Base-by-base conservation (phyloP, 2,888 invertebrate genomes). In the Tipula vernalis region DNA sequence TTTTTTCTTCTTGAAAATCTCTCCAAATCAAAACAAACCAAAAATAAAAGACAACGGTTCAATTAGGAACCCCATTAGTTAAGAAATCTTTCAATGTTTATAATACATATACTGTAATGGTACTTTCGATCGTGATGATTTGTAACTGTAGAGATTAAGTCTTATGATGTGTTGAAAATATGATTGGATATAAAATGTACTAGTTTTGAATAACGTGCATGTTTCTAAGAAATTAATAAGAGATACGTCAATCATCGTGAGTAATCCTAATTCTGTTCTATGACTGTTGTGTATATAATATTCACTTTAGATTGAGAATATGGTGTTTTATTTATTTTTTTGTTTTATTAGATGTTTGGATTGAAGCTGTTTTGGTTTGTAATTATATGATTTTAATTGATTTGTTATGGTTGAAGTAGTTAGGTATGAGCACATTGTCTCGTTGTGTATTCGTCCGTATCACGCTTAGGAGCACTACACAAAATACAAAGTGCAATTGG, bases 51-150 rank as follows among this genome's bases (percentile, higher is more conserved):
- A 71, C 71, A 71, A 71, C 71, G 71, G 71, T 71, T 71, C 71
- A 71, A 71, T 71, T 71, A 71, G 71, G 71, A 71, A 71, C 71
- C 71, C 71, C 71, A 71, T 71, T 71, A 71, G 71, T 71, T 71
- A 28, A 71, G 71, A 71, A 71, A 71, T 71, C 71, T 71, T 71
- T 28, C 28, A 71, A 28, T 71, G 71, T 71, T 71, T 71, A 71
- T 71, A 6, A 71, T 71, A 71, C 71, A 71, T 71, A 71, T 28
- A 71, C 28, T 28, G 28, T 28, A 28, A 71, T 71, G 71, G 71
- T 71, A 71, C 71, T 28, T 71, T 71, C 10, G 28, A 28, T 71
- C 28, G 71, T 28, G 71, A 71, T 71, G 71, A 71, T 71, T 28
- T 71, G 71, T 28, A 28, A 71, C 71, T 28, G 71, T 71, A 71